phyloP scores from a whole-genome alignment of 35 echinoderm and acorn worm genomes.

The Heliocidaris erythrogramma region DNA sequence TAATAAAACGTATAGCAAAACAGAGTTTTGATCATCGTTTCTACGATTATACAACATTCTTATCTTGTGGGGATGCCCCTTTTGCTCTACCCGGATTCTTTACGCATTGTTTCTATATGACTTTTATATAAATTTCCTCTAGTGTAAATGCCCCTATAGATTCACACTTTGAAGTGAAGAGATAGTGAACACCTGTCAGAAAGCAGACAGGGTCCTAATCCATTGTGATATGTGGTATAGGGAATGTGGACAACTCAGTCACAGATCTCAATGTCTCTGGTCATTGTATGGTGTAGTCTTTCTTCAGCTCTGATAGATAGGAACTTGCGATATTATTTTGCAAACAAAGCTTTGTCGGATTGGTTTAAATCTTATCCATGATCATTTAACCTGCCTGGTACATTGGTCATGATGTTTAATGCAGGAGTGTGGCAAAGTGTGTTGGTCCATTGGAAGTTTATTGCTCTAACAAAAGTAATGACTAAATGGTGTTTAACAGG shows the following conservation, averaged over 20 bases:
- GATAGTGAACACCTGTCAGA: neutral
- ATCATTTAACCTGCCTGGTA: neutral
- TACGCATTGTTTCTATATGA: too few species aligned
- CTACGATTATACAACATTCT: too few species aligned
- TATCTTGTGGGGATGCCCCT: too few species aligned
- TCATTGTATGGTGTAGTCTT: neutral
- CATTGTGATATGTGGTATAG: neutral
- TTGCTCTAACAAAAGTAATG: neutral
- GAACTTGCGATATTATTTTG: neutral
- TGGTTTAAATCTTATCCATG: neutral
- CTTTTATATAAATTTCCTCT: neutral
- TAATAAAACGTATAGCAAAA: too few species aligned
- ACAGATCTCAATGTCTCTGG: neutral
- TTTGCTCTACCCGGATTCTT: too few species aligned
- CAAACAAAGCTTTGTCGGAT: neutral
- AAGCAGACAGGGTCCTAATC: neutral
- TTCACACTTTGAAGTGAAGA: conserved; percentile 3
- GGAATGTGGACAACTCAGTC: neutral
- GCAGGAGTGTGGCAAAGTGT: neutral
- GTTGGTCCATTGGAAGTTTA: neutral
- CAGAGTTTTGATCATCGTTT: too few species aligned
- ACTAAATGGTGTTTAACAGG: neutral
- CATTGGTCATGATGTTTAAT: neutral
- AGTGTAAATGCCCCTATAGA: neutral
- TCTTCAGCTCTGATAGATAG: neutral